Conservation (phyloP, 92 coral and sea anemone species). For the Isaurus tuberculatus region DNA sequence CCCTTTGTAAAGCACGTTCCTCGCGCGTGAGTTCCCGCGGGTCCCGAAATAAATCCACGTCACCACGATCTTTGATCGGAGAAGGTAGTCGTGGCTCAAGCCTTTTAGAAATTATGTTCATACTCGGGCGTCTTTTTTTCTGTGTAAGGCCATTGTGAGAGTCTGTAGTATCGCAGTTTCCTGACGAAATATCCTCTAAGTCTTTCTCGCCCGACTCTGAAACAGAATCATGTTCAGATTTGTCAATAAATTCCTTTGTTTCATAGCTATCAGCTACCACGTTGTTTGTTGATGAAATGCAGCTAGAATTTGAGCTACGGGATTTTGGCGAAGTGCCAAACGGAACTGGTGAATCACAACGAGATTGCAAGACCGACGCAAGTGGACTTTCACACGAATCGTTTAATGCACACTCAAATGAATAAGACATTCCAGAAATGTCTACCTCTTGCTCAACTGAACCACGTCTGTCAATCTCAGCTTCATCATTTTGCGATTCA, state of each 20-base stretch:
- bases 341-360: slow-evolving; percentile 44
- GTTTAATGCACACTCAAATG: slow-evolving; percentile 31
- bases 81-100: slow-evolving; percentile 37
- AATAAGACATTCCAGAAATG: background rate
- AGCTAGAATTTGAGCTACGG: slow-evolving; percentile 8
- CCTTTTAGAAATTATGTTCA: slow-evolving; percentile 39
- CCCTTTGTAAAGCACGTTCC: slow-evolving; percentile 97
- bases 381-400: slow-evolving; percentile 29
- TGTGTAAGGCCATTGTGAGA: background rate
- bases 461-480: slow-evolving; percentile 36
- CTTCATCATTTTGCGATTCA: background rate
- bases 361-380: background rate
- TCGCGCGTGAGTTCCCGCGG: slow-evolving; percentile 98
- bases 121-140: slow-evolving; percentile 23
- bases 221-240: slow-evolving; percentile 5
- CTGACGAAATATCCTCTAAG: slow-evolving; percentile 17
- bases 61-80: slow-evolving; percentile 57
- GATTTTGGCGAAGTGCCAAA: slow-evolving; percentile 24
- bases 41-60: slow-evolving; percentile 92
- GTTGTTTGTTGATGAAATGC: slow-evolving; percentile 24
- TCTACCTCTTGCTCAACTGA: slow-evolving; percentile 28
- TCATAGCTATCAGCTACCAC: background rate
- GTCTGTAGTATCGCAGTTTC: slow-evolving; percentile 3
- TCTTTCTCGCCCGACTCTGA: slow-evolving; percentile 23
- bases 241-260: background rate